Conservation (phyloP, 2,888 invertebrate genomes). For the Pecten maximus region DNA sequence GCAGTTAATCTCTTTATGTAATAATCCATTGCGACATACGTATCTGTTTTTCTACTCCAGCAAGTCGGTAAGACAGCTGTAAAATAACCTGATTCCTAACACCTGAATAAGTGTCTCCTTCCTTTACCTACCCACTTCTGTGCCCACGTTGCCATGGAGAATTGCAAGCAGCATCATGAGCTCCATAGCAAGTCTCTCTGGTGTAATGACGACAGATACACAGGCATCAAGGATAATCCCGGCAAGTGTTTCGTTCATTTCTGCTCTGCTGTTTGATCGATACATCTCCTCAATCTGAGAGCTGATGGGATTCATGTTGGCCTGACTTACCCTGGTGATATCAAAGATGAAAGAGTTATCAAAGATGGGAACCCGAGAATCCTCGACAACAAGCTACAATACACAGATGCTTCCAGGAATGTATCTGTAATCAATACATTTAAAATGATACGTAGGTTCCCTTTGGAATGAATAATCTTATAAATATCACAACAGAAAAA, state of each 20-base stretch:
- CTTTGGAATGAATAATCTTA: no score
- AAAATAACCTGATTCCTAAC: not conserved
- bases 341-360: slow-evolving; percentile 24
- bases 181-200: slow-evolving; percentile 88
- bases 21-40: not conserved
- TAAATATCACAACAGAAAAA: no score
- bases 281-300: slow-evolving; percentile 91
- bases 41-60: not conserved
- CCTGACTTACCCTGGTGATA: slow-evolving; percentile 85
- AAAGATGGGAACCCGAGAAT: not conserved
- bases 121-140: slow-evolving; percentile 90
- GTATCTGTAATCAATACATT: not conserved
- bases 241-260: slow-evolving; percentile 88
- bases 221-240: slow-evolving; percentile 89
- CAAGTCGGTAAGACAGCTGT: not conserved
- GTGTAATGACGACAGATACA: slow-evolving; percentile 84
- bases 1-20: no score
- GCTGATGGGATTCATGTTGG: slow-evolving; percentile 93
- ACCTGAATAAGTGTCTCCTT: slow-evolving; percentile 68
- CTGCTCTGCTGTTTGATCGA: slow-evolving; percentile 83
- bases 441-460: no score
- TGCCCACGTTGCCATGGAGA: slow-evolving; percentile 94
- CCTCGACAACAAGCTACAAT: not conserved
- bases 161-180: slow-evolving; percentile 92
- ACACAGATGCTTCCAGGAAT: no score